Evolutionary conservation across 2,888 invertebrate species (phyloP).

Genomic region (Serripes groenlandicus): DNA sequence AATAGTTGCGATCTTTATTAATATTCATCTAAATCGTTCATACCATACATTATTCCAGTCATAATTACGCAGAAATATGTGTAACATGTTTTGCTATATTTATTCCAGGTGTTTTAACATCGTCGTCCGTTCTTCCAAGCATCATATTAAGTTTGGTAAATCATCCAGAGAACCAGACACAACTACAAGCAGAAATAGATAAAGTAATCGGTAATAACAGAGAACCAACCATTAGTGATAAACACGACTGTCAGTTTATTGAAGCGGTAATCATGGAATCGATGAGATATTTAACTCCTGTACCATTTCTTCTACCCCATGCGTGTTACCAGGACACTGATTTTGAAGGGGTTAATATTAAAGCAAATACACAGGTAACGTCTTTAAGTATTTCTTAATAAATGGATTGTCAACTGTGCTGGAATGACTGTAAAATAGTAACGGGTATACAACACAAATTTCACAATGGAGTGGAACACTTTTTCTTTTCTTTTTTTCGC

Average conservation of each 20-base stretch:
- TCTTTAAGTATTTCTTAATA: no score
- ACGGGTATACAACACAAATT: no score
- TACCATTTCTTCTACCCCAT: background rate
- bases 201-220: background rate
- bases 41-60: no score
- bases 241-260: background rate
- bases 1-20: no score
- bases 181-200: background rate
- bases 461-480: no score
- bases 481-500: no score
- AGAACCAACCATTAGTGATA: background rate
- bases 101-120: background rate
- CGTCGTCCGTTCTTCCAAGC: background rate
- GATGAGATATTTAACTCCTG: background rate
- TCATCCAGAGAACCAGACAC: background rate
- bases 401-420: no score
- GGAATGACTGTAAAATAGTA: no score
- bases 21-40: no score
- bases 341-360: background rate
- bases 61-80: no score
- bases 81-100: background rate
- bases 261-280: background rate
- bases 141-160: background rate
- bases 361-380: background rate
- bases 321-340: background rate